Conservation (phyloP, 2,888 invertebrate species). For the Acronicta psi region DNA sequence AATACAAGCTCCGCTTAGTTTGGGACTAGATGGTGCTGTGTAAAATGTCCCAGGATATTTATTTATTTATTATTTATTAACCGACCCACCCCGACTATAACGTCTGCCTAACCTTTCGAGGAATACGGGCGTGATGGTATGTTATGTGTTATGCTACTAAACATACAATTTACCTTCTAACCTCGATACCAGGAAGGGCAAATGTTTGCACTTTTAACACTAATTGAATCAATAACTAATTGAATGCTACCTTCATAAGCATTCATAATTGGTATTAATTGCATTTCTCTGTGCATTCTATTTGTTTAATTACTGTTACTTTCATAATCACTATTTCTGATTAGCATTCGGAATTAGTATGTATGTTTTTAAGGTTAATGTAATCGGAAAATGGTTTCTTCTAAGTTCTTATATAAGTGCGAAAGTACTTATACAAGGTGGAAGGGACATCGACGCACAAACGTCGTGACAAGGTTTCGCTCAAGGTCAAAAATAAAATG, state of each 20-base stretch:
- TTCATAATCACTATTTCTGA: conserved; percentile 31
- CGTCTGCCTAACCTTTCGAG: no score
- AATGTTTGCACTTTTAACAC: conserved; percentile 20
- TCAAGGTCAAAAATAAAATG: no score
- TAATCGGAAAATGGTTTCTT: not conserved
- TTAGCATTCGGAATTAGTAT: conserved; percentile 18
- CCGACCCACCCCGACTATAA: no score
- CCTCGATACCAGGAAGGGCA: conserved; percentile 25
- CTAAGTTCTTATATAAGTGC: not conserved
- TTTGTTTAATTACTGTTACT: conserved; percentile 36
- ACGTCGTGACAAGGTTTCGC: no score
- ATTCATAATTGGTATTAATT: conserved; percentile 52
- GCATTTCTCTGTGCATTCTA: conserved; percentile 46
- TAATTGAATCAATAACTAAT: conserved; percentile 40
- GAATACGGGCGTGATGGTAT: no score
- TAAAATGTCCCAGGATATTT: no score
- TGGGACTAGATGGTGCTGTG: no score
- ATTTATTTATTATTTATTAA: no score
- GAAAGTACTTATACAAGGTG: no score
- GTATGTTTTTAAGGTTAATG: conserved; percentile 20
- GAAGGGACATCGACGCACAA: no score
- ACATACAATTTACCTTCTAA: conserved; percentile 35
- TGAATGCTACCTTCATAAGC: conserved; percentile 43
- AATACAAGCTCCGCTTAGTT: no score
- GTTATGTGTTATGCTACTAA: not conserved